Percentiles rank a stretch among this genome's conserved stretches.
Conservation (phyloP, 2,797 vertebrate species). For the Sylvilagus floridanus region DNA sequence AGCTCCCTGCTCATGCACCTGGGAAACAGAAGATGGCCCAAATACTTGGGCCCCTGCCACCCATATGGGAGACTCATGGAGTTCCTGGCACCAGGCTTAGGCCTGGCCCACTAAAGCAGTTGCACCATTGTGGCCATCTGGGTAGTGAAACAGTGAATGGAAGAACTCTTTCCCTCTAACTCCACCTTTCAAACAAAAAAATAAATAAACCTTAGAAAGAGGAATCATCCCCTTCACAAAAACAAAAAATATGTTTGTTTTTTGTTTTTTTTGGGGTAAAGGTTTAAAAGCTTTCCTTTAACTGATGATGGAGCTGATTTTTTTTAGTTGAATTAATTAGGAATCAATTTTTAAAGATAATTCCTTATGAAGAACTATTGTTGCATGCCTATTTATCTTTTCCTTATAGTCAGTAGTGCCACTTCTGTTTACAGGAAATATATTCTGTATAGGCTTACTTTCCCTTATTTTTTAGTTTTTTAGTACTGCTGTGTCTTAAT, state of each 20-base stretch:
- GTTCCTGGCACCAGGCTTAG: too few species aligned
- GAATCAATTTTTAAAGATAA: not conserved
- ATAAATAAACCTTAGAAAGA: too few species aligned
- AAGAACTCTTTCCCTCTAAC: too few species aligned
- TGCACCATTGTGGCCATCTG: too few species aligned
- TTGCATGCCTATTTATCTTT: not conserved
- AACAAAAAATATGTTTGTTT: not conserved
- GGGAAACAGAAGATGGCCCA: too few species aligned
- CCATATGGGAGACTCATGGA: too few species aligned
- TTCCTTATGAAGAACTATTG: not conserved
- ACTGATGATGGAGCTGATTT: not conserved
- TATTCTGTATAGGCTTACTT: not conserved
- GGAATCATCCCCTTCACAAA: not conserved
- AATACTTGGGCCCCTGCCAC: too few species aligned
- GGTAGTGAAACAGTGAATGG: too few species aligned
- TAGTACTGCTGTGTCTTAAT: not conserved
- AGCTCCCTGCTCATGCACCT: too few species aligned
- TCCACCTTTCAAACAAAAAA: too few species aligned
- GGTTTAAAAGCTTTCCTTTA: constrained; percentile 44
- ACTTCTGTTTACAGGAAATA: not conserved
- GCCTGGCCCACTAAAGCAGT: too few species aligned
- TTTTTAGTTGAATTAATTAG: not conserved
- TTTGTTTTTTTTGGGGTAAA: not conserved
- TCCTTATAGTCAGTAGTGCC: not conserved
- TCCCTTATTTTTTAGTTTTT: not conserved